Percentiles rank a stretch among this genome's conserved stretches.
Conservation (phyloP, 1,140 invertebrate species). For the Drosophila quadrilineata region DNA sequence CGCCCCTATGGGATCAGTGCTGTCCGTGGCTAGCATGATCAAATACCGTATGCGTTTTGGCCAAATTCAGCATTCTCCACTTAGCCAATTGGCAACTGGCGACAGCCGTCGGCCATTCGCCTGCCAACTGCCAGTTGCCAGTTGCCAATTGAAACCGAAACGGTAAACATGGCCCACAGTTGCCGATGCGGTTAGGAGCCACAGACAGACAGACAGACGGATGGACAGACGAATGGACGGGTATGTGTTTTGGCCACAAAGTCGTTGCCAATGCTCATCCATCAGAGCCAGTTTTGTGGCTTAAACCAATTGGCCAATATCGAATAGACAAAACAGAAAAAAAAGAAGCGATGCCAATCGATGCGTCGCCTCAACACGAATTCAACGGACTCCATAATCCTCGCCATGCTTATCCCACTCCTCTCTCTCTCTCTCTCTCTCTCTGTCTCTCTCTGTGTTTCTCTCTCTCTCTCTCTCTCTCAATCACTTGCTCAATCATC, state of each 20-base stretch:
- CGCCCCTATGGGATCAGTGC: too few relatives aligned
- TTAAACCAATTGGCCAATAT: slow-evolving; percentile 4
- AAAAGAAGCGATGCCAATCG: not conserved
- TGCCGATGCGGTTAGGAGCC: slow-evolving; percentile 6
- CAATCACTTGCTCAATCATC: slow-evolving; percentile 15
- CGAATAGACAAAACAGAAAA: not conserved
- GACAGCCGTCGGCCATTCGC: too few relatives aligned
- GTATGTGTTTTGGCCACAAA: too few relatives aligned
- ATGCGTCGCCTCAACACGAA: not conserved
- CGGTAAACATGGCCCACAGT: slow-evolving; percentile 44
- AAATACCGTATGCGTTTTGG: slow-evolving; percentile 36
- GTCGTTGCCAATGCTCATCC: slow-evolving; percentile 33
- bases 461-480: not conserved
- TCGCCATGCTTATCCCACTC: too few relatives aligned
- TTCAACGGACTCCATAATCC: too few relatives aligned
- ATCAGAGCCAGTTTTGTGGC: slow-evolving; percentile 18
- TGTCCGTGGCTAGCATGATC: slow-evolving; percentile 44
- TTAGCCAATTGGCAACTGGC: not conserved
- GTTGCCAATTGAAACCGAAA: slow-evolving; percentile 49
- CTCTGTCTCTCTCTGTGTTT: too few relatives aligned
- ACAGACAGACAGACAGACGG: too few relatives aligned
- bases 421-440: too few relatives aligned
- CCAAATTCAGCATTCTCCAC: slow-evolving; percentile 16
- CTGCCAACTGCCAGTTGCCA: slow-evolving; percentile 5
- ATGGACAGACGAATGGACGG: too few relatives aligned